These are phyloP conservation scores for Zaprionus nigranus DNA, from an alignment of 1,140 invertebrate genomes.

Conservation along the genomic window DNA sequence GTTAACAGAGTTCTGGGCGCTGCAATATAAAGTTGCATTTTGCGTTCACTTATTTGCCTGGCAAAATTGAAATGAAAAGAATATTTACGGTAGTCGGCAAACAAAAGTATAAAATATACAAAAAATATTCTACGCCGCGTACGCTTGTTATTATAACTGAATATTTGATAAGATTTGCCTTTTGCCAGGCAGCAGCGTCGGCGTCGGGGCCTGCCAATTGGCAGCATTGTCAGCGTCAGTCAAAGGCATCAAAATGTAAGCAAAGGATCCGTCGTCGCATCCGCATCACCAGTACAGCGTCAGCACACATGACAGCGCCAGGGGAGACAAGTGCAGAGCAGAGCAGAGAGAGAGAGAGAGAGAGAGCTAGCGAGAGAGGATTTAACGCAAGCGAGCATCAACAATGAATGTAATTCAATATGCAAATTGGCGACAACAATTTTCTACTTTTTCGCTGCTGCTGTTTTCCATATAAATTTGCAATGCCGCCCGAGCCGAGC, in stretches of 20 bases:
- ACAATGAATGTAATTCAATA: constrained; percentile 82
- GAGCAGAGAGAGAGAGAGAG: not conserved
- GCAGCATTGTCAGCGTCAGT: constrained; percentile 72
- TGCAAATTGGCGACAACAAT: constrained; percentile 72
- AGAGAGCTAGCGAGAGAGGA: constrained; percentile 11
- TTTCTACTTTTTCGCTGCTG: constrained; percentile 64
- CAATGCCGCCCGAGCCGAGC: constrained; percentile 2
- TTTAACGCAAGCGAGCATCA: constrained; percentile 61
- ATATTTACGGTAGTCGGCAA: constrained; percentile 5
- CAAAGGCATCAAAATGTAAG: constrained; percentile 59
- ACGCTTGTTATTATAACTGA: constrained; percentile 57
- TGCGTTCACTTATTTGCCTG: constrained; percentile 11
- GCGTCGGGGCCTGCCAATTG: constrained; percentile 57
- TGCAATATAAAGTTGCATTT: constrained; percentile 35
- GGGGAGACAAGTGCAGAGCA: not conserved
- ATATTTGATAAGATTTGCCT: constrained; percentile 68
- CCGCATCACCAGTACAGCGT: not conserved
- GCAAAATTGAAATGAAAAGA: constrained; percentile 21
- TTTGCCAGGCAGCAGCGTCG: constrained; percentile 45
- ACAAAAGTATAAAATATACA: constrained; percentile 10
- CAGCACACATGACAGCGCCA: constrained; percentile 30
- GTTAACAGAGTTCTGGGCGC: not conserved
- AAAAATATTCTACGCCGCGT: not conserved
- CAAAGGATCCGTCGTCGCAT: constrained; percentile 6
- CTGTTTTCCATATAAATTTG: constrained; percentile 33